Percentiles rank a stretch among this genome's conserved stretches.
These are phyloP conservation scores for Pocillopora meandrina DNA, from an alignment of 92 coral and sea anemone species.

Conservation along the genomic window DNA sequence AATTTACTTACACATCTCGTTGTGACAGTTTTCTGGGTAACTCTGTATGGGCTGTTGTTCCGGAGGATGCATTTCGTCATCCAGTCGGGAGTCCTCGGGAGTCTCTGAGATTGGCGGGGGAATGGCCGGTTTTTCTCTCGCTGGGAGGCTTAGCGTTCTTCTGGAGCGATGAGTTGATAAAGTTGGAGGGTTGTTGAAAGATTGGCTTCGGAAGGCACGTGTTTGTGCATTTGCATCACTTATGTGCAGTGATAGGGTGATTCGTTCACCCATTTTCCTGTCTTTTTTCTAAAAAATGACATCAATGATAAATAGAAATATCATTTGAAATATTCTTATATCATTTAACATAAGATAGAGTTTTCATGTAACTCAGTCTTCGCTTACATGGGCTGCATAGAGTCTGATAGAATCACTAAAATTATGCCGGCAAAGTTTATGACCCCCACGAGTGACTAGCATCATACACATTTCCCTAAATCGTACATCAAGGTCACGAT, in stretches of 20 bases:
- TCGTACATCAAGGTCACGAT: too few species aligned
- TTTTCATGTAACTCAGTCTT: too few species aligned
- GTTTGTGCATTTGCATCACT: conserved; percentile 21
- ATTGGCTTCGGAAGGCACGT: conserved; percentile 49
- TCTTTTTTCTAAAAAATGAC: too few species aligned
- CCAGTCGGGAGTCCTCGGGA: conserved; percentile 20
- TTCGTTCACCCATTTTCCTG: conserved; percentile 28
- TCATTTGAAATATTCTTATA: too few species aligned
- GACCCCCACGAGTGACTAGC: too few species aligned
- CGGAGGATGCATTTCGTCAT: background rate
- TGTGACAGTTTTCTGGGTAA: background rate
- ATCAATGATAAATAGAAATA: too few species aligned
- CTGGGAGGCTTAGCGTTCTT: conserved; percentile 58
- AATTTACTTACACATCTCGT: conserved; percentile 4
- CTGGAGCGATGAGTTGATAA: conserved; percentile 41
- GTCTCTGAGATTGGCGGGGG: conserved; percentile 48
- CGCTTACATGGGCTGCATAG: too few species aligned
- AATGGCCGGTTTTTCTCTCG: conserved; percentile 48
- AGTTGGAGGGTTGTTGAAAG: conserved; percentile 52
- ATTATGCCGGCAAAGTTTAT: too few species aligned
- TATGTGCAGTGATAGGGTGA: background rate
- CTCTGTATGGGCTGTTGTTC: conserved; percentile 1
- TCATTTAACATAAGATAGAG: too few species aligned
- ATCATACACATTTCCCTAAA: too few species aligned
- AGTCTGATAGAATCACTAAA: too few species aligned